These are phyloP conservation scores for Lithodes maja DNA, from an alignment of 2,888 invertebrate genomes.

Conservation along the genomic window DNA sequence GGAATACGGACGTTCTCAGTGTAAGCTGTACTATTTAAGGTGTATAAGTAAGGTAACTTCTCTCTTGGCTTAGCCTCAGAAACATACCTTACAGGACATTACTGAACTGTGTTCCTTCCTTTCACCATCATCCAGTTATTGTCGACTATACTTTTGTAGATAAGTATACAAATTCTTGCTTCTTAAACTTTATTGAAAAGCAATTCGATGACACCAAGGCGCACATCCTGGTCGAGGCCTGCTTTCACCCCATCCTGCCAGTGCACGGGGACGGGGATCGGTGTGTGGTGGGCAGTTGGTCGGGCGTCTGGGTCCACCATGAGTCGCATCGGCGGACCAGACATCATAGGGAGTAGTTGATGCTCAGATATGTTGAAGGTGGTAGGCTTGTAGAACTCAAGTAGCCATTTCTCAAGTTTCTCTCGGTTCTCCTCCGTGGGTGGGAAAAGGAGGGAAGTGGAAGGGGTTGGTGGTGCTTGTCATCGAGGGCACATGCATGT, in stretches of 20 bases:
- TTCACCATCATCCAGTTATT: too few relatives aligned
- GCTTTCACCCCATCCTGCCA: constrained; percentile 43
- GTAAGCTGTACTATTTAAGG: too few relatives aligned
- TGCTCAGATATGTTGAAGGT: constrained; percentile 39
- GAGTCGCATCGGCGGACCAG: background rate
- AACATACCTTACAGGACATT: too few relatives aligned
- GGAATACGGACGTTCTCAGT: too few relatives aligned
- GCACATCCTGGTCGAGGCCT: too few relatives aligned
- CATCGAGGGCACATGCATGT: constrained; percentile 16
- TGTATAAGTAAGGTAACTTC: too few relatives aligned
- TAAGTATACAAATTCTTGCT: too few relatives aligned
- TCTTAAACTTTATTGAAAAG: too few relatives aligned
- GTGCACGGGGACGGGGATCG: constrained; percentile 21
- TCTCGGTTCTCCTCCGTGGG: constrained; percentile 36
- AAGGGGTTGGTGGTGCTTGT: constrained; percentile 29
- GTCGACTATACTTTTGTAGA: too few relatives aligned
- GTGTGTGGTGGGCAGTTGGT: constrained; percentile 33
- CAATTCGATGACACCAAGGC: too few relatives aligned
- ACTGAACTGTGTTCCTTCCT: too few relatives aligned
- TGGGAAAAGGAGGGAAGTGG: constrained; percentile 10
- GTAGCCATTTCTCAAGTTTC: constrained; percentile 30
- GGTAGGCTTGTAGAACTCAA: constrained; percentile 27
- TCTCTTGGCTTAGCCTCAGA: too few relatives aligned
- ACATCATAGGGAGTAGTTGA: constrained; percentile 33
- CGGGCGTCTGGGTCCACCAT: constrained; percentile 33